A percentile compares a stretch with the other conserved stretches of the same genome.
Evolutionary conservation across 2,888 invertebrate genomes (phyloP).

Genomic region (Sthenelais limicola): DNA sequence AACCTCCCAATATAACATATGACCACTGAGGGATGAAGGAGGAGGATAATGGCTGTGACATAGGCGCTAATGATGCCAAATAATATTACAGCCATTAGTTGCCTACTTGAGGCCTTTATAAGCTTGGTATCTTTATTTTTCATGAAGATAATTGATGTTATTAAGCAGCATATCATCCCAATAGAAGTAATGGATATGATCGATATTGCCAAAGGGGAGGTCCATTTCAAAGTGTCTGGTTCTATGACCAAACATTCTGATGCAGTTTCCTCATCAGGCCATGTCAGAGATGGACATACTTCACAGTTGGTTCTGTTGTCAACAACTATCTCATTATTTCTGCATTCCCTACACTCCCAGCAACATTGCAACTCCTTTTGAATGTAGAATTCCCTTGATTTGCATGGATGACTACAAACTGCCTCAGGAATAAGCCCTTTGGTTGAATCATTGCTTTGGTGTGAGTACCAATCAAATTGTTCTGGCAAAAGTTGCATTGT

Average conservation of each 20-base stretch:
- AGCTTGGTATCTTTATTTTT: slow-evolving; percentile 37
- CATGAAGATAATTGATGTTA: slow-evolving; percentile 24
- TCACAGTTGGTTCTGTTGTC: slow-evolving; percentile 46
- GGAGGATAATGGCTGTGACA: slow-evolving; percentile 22
- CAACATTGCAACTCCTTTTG: slow-evolving; percentile 43
- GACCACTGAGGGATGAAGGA: slow-evolving; percentile 28
- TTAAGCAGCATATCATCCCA: slow-evolving; percentile 12
- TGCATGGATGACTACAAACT: slow-evolving; percentile 49
- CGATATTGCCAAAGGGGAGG: slow-evolving; percentile 21
- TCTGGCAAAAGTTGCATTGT: neutral
- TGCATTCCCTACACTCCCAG: slow-evolving; percentile 50
- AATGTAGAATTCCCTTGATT: slow-evolving; percentile 40
- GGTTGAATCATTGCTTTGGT: neutral
- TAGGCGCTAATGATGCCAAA: slow-evolving; percentile 41
- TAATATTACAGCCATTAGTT: slow-evolving; percentile 45
- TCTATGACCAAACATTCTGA: slow-evolving; percentile 37
- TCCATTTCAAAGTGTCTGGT: slow-evolving; percentile 35
- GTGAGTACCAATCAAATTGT: slow-evolving; percentile 6
- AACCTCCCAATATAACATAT: slow-evolving; percentile 43
- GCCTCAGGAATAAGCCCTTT: slow-evolving; percentile 26
- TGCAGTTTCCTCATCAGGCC: slow-evolving; percentile 45
- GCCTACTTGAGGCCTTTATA: slow-evolving; percentile 47
- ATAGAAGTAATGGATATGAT: slow-evolving; percentile 28
- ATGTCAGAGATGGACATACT: slow-evolving; percentile 43
- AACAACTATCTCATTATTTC: slow-evolving; percentile 48